These are phyloP conservation scores for Lepidochrysops patricia DNA, from an alignment of 2,888 invertebrate species.

Conservation along the genomic window DNA sequence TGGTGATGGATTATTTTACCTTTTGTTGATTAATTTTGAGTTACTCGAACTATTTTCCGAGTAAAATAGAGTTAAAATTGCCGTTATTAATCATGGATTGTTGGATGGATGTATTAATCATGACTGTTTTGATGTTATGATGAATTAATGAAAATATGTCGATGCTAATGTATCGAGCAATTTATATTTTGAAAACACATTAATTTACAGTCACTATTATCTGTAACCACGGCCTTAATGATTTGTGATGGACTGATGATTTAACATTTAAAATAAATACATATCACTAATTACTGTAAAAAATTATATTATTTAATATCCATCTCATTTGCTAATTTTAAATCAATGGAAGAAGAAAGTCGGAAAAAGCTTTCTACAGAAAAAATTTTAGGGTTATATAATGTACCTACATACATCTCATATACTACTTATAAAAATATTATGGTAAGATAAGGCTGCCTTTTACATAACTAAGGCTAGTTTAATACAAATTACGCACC, in stretches of 20 bases:
- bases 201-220: no score
- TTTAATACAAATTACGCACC: not conserved
- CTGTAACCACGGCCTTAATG: not conserved
- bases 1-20: slow-evolving; percentile 10
- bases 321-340: no score
- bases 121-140: not conserved
- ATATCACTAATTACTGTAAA: no score
- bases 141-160: not conserved
- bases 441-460: no score
- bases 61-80: not conserved
- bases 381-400: no score
- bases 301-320: no score
- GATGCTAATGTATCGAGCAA: not conserved
- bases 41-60: not conserved
- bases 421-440: no score
- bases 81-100: not conserved
- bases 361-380: no score
- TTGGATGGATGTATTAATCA: no score
- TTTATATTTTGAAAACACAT: not conserved
- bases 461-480: not conserved
- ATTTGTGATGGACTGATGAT: not conserved
- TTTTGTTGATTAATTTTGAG: not conserved
- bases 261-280: not conserved
- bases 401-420: no score
- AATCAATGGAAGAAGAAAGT: no score